Evolutionary conservation across 2,113 vertebrate species (phyloP), one percentile per base, ranked within the genome.

Genomic region (Astur gentilis): DNA sequence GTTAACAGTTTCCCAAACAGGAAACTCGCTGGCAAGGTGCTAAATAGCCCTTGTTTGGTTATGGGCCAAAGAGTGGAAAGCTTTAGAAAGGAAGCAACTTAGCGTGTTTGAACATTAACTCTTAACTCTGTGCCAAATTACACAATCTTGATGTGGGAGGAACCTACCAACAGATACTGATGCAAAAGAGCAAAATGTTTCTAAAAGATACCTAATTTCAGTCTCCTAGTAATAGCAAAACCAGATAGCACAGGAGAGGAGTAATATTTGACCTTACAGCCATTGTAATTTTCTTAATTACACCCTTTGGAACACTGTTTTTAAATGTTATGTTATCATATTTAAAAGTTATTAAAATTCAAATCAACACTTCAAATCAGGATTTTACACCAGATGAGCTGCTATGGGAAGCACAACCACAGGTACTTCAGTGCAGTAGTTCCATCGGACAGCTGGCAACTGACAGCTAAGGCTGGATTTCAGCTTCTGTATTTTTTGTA

Each of bases 11-110:
- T 95, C 94, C 89, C 52, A 95, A 97, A 94, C 89, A 95, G 87
- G 83, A 94, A 95, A 87, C 61, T 67, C 0, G 0, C 89, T 96
- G 91, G 97, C 93, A 94, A 95, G 91, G 93, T 94, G 94, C 94
- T 95, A 95, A 97, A 95, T 89, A 95, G 91, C 81, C 96, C 89
- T 94, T 87, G 89, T 89, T 94, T 96, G 95, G 91, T 95, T 72
- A 79, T 7, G 9, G 91, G 89, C 94, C 95, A 97, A 95, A 69
- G 87, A 91, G 72, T 0, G 6, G 62, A 72, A 73, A 58, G 75
- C 70, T 72, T 91, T 16, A 85, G 89, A 87, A 87, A 91, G 77
- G 78, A 85, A 93, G 81, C 84, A 50, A 79, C 87, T 95, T 61
- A 47, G 78, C 25, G 0, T 77, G 62, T 80, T 89, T 69, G 58